phyloP scores from a whole-genome alignment of 2,888 invertebrate genomes.

The Griposia aprilina region DNA sequence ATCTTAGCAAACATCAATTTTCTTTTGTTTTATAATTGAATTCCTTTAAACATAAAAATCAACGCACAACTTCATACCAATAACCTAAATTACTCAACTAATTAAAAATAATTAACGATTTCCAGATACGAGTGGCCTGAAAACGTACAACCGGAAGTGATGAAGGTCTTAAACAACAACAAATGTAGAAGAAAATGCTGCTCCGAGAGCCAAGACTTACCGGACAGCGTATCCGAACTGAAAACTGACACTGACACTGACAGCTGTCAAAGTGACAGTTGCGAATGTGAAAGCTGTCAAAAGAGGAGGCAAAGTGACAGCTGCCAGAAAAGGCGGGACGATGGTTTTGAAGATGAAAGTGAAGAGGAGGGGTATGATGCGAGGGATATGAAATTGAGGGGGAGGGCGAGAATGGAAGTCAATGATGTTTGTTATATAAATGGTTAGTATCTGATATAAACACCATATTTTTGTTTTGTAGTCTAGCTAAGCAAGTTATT shows the following conservation, averaged over 20 bases:
- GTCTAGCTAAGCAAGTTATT: not conserved
- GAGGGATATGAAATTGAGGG: conserved; percentile 92
- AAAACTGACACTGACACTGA: conserved; percentile 50
- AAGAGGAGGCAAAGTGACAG: conserved; percentile 43
- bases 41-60: not conserved
- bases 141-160: conserved; percentile 82
- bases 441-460: conserved; percentile 90
- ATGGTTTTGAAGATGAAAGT: conserved; percentile 50
- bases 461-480: too few relatives aligned
- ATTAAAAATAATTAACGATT: conserved; percentile 45
- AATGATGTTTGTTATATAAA: conserved; percentile 98
- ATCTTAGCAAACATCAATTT: not conserved
- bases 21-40: not conserved
- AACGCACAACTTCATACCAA: not conserved
- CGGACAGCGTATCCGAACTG: conserved; percentile 43
- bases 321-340: conserved; percentile 59
- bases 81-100: conserved; percentile 20
- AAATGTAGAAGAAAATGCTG: conserved; percentile 74
- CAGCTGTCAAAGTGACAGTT: conserved; percentile 52
- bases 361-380: conserved; percentile 76
- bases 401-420: conserved; percentile 91
- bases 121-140: conserved; percentile 95
- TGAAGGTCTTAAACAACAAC: conserved; percentile 79
- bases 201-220: conserved; percentile 72
- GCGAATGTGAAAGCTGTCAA: conserved; percentile 55